A percentile compares a stretch with the other conserved stretches of the same genome.
phyloP scores from a whole-genome alignment of 2,888 invertebrate genomes.

The Hydriomena furcata region DNA sequence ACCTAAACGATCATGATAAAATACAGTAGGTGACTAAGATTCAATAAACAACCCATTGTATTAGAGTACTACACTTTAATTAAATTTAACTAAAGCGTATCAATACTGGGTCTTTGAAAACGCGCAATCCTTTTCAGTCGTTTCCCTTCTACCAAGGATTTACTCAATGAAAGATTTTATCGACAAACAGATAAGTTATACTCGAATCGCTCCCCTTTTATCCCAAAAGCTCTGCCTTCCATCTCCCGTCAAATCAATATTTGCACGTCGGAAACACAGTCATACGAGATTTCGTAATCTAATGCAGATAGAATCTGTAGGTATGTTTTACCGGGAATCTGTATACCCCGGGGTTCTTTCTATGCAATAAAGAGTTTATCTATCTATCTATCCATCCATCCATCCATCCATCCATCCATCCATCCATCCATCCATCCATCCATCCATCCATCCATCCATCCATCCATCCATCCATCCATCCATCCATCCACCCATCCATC shows the following conservation, averaged over 20 bases:
- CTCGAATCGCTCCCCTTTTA: conserved; percentile 7
- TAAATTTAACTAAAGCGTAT: background rate
- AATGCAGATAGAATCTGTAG: background rate
- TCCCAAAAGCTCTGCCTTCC: conserved; percentile 15
- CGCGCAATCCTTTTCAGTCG: background rate
- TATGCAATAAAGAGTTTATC: no score
- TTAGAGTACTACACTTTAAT: background rate
- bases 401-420: no score
- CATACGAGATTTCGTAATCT: conserved; percentile 2
- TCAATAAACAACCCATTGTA: no score
- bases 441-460: no score
- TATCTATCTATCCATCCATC: no score
- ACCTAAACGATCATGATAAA: no score
- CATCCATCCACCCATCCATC: no score
- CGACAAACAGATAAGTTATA: conserved; percentile 20
- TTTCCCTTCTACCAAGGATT: conserved; percentile 10
- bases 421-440: no score
- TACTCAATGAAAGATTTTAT: conserved; percentile 14
- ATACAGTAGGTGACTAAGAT: no score
- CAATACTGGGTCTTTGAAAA: conserved; percentile 1
- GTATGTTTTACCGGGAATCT: no score
- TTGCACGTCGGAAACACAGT: conserved; percentile 23
- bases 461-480: no score
- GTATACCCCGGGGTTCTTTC: no score
- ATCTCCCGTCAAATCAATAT: conserved; percentile 28